Evolutionary conservation across 2,888 invertebrate species (phyloP), one percentile per base, ranked within the genome.

Genomic region (Nomada fabriciana): DNA sequence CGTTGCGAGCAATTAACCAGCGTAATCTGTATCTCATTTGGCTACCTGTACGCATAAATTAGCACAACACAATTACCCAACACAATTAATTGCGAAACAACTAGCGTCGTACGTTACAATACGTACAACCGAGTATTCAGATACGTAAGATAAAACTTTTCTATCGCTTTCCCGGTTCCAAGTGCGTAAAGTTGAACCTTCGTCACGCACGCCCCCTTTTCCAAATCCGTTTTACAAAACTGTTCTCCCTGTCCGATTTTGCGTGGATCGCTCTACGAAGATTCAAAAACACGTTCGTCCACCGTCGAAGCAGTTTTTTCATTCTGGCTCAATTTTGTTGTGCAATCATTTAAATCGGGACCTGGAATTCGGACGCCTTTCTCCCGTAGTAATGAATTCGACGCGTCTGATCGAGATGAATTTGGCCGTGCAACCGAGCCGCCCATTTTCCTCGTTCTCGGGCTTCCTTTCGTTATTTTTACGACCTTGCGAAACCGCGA

Each of bases 361-460:
- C 42, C 78, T 64, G 83, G 74, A 82, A 86, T 86, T 85, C 73
- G 72, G 61, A 64, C 72, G 80, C 88, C 86, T 88, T 88, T 86
- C 88, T 83, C 86, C 71, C 76, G 20, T 61, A 64, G 68, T 73
- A 82, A 76, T 53, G 82, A 43, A 75, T 75, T 85, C 77, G 67
- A n/a, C 25, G 15, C 55, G 23, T 52, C 55, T 70, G 68, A 77
- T 61, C 18, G 50, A 73, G 47, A 60, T 59, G 64, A 76, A 36
- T 36, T 36, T 36, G 36, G 36, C 7, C 36, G 36, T 36, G 36
- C 36, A 36, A 9, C 11, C 7, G 18, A 13, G 53, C 53, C 63
- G 23, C 43, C n/a, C 43, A 15, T 81, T 60, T 81, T 72, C 25
- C 53, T 61, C 52, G 15, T 59, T 42, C 15, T 47, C 15, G n/a